These are phyloP conservation scores for Oopsacas minuta DNA, from an alignment of 37 sponge, comb jelly and placozoan genomes.

Conservation along the genomic window DNA sequence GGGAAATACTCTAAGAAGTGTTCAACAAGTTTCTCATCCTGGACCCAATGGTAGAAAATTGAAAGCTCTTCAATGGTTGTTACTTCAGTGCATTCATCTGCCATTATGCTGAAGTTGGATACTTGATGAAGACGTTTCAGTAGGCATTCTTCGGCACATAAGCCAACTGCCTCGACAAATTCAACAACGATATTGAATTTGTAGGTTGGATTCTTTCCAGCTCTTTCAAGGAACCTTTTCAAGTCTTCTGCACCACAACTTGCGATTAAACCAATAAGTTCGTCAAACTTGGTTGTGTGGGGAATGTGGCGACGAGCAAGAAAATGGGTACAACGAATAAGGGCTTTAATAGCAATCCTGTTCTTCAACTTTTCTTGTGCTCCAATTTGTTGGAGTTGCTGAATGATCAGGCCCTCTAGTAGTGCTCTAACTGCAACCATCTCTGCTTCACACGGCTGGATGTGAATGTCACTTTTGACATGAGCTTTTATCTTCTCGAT, in stretches of 20 bases:
- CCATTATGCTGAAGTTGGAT: neutral
- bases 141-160: neutral
- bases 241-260: neutral
- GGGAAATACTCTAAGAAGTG: slow-evolving; percentile 5
- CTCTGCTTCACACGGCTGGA: neutral
- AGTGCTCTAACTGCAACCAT: neutral
- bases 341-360: slow-evolving; percentile 42
- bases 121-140: neutral
- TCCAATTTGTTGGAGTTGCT: slow-evolving; percentile 1
- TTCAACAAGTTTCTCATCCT: neutral
- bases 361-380: slow-evolving; percentile 44
- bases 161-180: neutral
- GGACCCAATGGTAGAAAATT: neutral
- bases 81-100: neutral
- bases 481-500: neutral
- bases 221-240: neutral
- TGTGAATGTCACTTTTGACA: neutral
- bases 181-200: neutral
- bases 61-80: neutral
- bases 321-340: neutral
- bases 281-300: neutral
- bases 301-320: neutral
- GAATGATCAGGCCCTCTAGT: neutral
- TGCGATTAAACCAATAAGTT: neutral
- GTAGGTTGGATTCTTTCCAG: neutral